phyloP scores from a whole-genome alignment of 2,888 invertebrate species.

The Drosophila silvestris region DNA sequence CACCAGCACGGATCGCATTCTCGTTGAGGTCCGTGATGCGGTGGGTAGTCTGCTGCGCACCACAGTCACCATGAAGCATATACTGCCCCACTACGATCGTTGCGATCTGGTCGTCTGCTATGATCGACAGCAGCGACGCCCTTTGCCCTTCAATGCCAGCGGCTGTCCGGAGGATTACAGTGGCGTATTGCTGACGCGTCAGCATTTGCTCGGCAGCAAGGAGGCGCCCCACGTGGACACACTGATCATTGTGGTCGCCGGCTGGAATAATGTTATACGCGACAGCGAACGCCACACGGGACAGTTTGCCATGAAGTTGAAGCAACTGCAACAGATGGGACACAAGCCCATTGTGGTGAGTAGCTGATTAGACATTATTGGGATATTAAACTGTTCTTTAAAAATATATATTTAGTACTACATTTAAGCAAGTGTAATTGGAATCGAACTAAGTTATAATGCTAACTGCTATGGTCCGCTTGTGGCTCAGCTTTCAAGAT shows the following conservation, averaged over 20 bases:
- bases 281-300: constrained; percentile 87
- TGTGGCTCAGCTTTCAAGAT: neutral
- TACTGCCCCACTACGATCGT: constrained; percentile 89
- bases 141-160: constrained; percentile 85
- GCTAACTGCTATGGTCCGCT: neutral
- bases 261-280: constrained; percentile 88
- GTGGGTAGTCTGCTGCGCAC: constrained; percentile 86
- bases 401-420: neutral
- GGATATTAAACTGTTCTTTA: neutral
- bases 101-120: constrained; percentile 89
- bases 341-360: constrained; percentile 87
- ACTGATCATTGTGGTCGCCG: constrained; percentile 88
- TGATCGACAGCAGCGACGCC: constrained; percentile 86
- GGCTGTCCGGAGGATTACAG: constrained; percentile 86
- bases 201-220: constrained; percentile 67
- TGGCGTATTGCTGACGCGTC: constrained; percentile 82
- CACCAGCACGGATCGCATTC: constrained; percentile 87
- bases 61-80: constrained; percentile 86
- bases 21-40: constrained; percentile 87
- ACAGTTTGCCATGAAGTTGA: constrained; percentile 87
- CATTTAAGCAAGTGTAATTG: neutral
- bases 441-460: neutral
- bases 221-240: constrained; percentile 81
- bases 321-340: constrained; percentile 88
- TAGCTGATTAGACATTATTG: neutral